Conservation (phyloP, 2,888 invertebrate species). For the Machimus rusticus region DNA sequence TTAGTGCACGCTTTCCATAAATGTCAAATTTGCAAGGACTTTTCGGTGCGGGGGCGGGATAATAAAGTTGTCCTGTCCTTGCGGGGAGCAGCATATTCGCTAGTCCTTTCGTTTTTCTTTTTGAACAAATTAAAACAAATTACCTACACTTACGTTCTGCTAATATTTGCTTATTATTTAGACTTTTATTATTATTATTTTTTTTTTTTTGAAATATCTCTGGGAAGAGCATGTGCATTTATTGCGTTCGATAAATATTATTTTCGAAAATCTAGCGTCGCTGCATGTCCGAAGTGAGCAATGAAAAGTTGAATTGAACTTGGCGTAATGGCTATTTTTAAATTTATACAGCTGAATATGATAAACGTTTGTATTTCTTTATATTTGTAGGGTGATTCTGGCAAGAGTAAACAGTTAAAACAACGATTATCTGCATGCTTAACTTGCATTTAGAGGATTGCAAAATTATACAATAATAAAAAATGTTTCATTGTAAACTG, state of each 20-base stretch:
- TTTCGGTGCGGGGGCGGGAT: background rate
- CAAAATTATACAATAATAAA: too few relatives aligned
- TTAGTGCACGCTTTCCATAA: background rate
- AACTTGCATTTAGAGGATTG: background rate
- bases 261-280: background rate
- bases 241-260: background rate
- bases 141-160: background rate
- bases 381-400: background rate
- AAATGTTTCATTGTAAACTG: too few relatives aligned
- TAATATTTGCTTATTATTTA: background rate
- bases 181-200: background rate
- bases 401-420: background rate
- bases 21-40: background rate
- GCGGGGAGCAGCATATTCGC: background rate
- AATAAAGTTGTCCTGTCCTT: background rate
- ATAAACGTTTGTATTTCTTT: background rate
- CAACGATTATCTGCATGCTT: background rate
- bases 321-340: background rate
- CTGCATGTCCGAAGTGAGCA: background rate
- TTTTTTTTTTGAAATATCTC: background rate
- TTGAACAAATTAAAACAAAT: background rate
- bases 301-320: background rate
- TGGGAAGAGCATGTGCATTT: background rate
- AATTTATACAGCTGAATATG: background rate
- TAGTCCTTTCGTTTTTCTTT: background rate